Conservation (phyloP, 2,888 invertebrate genomes). For the Philopedon plagiatum region DNA sequence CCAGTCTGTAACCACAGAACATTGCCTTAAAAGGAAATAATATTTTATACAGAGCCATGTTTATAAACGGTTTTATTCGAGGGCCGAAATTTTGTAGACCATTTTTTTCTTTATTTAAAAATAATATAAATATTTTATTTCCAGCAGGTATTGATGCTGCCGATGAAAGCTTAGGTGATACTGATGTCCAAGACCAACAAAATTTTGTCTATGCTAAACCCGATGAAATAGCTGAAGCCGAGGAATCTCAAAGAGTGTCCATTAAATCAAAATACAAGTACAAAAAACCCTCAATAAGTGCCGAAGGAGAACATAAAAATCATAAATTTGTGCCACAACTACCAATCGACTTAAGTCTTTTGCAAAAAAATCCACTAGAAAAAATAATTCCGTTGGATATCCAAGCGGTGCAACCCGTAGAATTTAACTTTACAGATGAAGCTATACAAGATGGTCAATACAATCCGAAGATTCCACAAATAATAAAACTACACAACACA, state of each 20-base stretch:
- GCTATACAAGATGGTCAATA: background rate
- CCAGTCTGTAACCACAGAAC: no score
- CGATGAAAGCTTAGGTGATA: slow-evolving; percentile 24
- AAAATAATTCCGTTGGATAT: slow-evolving; percentile 61
- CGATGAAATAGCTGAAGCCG: slow-evolving; percentile 39
- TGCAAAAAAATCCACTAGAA: slow-evolving; percentile 53
- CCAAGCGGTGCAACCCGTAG: slow-evolving; percentile 59
- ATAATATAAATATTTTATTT: background rate
- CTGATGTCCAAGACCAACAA: slow-evolving; percentile 7
- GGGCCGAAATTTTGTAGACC: no score
- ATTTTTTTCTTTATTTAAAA: no score
- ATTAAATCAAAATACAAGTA: slow-evolving; percentile 46
- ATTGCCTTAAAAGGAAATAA: no score
- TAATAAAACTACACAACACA: background rate
- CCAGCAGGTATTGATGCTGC: slow-evolving; percentile 1
- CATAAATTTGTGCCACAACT: slow-evolving; percentile 43
- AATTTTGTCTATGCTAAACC: slow-evolving; percentile 40
- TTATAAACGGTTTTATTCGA: no score
- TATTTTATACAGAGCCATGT: no score
- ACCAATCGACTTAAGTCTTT: slow-evolving; percentile 59
- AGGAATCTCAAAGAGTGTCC: slow-evolving; percentile 44
- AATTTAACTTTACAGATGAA: slow-evolving; percentile 55
- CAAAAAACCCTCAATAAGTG: slow-evolving; percentile 41
- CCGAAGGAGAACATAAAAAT: slow-evolving; percentile 45
- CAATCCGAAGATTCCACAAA: background rate